Evolutionary conservation across 1,140 invertebrate species (phyloP).

Genomic region (Macrotrachela quadricornifera): DNA sequence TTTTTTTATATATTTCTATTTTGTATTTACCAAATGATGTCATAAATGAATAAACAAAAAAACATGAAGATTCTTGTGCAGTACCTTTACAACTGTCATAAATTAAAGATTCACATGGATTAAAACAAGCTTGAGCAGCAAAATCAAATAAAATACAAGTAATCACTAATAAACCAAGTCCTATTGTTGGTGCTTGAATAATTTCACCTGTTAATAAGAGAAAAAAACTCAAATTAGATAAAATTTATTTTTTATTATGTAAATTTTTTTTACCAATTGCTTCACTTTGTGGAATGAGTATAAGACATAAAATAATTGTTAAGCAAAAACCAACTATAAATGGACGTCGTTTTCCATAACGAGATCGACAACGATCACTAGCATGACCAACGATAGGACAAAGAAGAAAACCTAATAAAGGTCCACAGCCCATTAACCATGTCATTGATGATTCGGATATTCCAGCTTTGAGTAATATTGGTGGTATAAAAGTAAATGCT

Average conservation of each 20-base stretch:
- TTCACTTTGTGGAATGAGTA: constrained; percentile 23
- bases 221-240: background rate
- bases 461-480: constrained; percentile 33
- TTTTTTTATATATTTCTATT: too few relatives aligned
- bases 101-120: constrained; percentile 33
- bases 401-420: constrained; percentile 28
- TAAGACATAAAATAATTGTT: constrained; percentile 23
- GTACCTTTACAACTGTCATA: constrained; percentile 26
- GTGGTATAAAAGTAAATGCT: constrained; percentile 34
- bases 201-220: background rate
- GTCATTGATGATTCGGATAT: constrained; percentile 31
- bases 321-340: constrained; percentile 30
- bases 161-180: constrained; percentile 19
- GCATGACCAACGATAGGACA: constrained; percentile 30
- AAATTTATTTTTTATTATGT: background rate
- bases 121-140: constrained; percentile 31
- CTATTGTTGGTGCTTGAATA: constrained; percentile 11
- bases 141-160: constrained; percentile 33
- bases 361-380: constrained; percentile 23
- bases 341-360: constrained; percentile 27
- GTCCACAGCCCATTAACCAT: constrained; percentile 28
- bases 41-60: constrained; percentile 33
- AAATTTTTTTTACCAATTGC: constrained; percentile 12
- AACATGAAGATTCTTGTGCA: constrained; percentile 23
- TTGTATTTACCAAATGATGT: background rate